phyloP scores from a whole-genome alignment of 1,140 invertebrate species.

The Brachionus sp. region DNA sequence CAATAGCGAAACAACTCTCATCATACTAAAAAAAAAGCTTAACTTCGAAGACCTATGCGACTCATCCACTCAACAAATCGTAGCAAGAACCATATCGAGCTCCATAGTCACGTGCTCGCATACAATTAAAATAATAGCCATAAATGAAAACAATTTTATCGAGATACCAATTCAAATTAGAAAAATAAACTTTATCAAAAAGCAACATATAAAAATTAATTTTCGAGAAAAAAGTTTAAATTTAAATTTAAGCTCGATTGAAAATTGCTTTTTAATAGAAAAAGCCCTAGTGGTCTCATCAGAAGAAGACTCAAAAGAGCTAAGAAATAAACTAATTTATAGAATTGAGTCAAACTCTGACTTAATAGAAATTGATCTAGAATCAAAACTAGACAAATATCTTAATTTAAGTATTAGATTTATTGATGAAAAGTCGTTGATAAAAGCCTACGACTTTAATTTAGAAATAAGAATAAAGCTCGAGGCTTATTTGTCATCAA shows the following conservation, averaged over 20 bases:
- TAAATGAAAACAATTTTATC: constrained; percentile 36
- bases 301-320: neutral
- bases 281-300: neutral
- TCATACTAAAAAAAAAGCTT: neutral
- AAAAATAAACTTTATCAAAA: constrained; percentile 34
- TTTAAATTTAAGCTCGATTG: neutral
- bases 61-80: neutral
- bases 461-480: neutral
- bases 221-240: neutral
- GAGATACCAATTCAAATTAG: constrained; percentile 36
- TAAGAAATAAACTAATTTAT: neutral
- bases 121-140: constrained; percentile 23
- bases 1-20: neutral
- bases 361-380: neutral
- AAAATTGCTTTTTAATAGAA: constrained; percentile 11
- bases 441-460: neutral
- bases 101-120: constrained; percentile 16
- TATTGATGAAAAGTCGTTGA: neutral
- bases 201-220: neutral
- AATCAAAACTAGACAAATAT: neutral
- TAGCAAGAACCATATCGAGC: neutral
- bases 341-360: neutral
- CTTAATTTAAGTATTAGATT: neutral
- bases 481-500: neutral
- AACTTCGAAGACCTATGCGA: constrained; percentile 11